Evolutionary conservation across 2,888 invertebrate genomes (phyloP).

Genomic region (Nasonovia ribisnigri): DNA sequence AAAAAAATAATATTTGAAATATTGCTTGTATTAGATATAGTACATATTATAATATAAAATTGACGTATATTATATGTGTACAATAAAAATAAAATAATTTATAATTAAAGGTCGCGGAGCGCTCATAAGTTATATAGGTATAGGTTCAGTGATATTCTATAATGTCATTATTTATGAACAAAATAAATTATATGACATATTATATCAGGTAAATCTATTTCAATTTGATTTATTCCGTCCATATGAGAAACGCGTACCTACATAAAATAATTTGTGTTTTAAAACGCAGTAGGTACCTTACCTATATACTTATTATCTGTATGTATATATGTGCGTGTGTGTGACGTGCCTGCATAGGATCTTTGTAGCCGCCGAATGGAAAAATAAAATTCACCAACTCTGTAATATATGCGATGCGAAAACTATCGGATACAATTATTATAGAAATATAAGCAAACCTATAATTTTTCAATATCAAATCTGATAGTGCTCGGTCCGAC

Average conservation of each 20-base stretch:
- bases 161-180: constrained; percentile 5
- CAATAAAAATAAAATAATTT: constrained; percentile 8
- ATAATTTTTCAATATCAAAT: constrained; percentile 21
- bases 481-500: background rate
- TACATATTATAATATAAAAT: background rate
- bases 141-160: background rate
- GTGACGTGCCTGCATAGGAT: background rate
- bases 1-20: background rate
- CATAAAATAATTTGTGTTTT: background rate
- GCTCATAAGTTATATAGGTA: background rate
- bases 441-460: background rate
- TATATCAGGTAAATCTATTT: background rate
- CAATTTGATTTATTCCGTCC: background rate
- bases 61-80: background rate
- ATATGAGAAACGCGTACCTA: background rate
- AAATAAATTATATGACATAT: background rate
- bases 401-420: background rate
- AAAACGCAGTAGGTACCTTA: background rate
- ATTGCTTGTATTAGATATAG: background rate
- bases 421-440: background rate
- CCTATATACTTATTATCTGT: background rate
- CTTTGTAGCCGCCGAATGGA: background rate
- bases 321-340: background rate
- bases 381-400: constrained; percentile 24
- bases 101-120: background rate